Conservation (phyloP, 2,888 invertebrate genomes). For the Phaedon cochleariae region DNA sequence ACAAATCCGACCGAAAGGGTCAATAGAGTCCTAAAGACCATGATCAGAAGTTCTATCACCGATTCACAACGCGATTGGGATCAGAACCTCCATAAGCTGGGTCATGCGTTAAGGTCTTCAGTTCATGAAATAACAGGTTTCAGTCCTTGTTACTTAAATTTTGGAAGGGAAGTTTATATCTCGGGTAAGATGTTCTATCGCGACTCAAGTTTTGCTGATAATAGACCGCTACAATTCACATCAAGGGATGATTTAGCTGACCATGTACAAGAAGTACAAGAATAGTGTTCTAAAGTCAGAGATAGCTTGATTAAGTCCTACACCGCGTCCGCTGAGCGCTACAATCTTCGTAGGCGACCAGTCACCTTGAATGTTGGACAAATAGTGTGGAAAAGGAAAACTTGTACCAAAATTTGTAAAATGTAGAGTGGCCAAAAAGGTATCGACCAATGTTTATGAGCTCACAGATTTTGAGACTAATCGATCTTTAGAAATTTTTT, state of each 20-base stretch:
- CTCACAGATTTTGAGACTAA: neutral
- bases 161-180: constrained; percentile 34
- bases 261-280: neutral
- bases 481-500: neutral
- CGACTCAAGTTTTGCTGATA: neutral
- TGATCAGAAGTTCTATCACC: constrained; percentile 33
- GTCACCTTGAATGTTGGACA: neutral
- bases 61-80: constrained; percentile 41
- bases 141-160: constrained; percentile 41
- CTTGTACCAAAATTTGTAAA: neutral
- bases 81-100: constrained; percentile 40
- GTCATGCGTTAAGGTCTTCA: constrained; percentile 41
- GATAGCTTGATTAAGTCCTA: neutral
- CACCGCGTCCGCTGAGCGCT: neutral
- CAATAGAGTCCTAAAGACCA: constrained; percentile 48
- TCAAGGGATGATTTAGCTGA: neutral
- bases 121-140: constrained; percentile 44
- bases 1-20: constrained; percentile 51
- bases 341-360: constrained; percentile 7
- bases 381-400: constrained; percentile 5
- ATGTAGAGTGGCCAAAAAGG: neutral
- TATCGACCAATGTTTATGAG: constrained; percentile 6
- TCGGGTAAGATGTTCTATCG: constrained; percentile 19
- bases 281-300: neutral
- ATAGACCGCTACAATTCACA: neutral